Conservation (phyloP, 2,113 vertebrate genomes). For the Corythaeola cristata region DNA sequence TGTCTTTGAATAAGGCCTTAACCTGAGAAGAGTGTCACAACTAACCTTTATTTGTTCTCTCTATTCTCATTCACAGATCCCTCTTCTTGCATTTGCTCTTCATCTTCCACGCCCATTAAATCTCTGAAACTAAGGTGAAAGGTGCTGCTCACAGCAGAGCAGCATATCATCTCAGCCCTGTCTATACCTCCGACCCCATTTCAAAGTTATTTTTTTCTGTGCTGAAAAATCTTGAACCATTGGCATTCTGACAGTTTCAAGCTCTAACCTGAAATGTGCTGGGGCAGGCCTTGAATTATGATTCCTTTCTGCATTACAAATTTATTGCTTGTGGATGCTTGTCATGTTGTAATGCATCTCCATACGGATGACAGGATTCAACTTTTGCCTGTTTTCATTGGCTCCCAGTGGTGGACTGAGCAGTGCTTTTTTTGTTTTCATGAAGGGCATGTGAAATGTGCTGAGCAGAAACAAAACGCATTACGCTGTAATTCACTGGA, state of each 20-base stretch:
- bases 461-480: background rate
- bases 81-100: background rate
- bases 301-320: conserved; percentile 30
- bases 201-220: background rate
- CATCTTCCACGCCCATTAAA: background rate
- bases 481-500: background rate
- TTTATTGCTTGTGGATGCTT: conserved; percentile 23
- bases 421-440: background rate
- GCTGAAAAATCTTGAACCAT: background rate
- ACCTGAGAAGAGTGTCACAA: background rate
- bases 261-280: background rate
- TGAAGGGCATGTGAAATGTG: background rate
- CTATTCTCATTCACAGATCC: background rate
- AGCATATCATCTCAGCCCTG: background rate
- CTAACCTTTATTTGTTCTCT: background rate
- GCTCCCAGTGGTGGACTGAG: background rate
- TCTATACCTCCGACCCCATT: background rate
- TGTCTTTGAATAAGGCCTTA: background rate
- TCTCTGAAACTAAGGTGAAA: conserved; percentile 7
- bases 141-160: background rate
- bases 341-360: background rate
- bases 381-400: conserved; percentile 25
- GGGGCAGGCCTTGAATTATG: background rate
- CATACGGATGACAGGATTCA: background rate
- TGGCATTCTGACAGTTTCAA: conserved; percentile 3